Evolutionary conservation across 92 coral and sea anemone species (phyloP).

Genomic region (Bergia puertoricense): DNA sequence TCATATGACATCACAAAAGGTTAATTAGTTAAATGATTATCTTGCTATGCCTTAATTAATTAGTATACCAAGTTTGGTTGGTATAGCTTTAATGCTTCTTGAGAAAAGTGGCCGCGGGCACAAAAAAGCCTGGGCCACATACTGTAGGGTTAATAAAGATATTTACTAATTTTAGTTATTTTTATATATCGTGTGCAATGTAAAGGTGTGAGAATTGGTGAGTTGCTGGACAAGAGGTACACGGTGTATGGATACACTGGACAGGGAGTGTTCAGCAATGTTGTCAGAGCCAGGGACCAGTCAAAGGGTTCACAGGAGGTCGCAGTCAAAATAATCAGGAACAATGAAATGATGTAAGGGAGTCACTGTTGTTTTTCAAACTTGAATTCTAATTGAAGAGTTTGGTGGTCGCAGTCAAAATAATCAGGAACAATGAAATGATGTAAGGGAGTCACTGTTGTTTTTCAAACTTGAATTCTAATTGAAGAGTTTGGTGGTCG

Average conservation of each 20-base stretch:
- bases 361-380: background rate
- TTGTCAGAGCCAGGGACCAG: conserved; percentile 92
- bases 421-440: conserved; percentile 97
- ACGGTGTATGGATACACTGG: conserved; percentile 98
- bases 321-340: conserved; percentile 92
- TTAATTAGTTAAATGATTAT: too few species aligned
- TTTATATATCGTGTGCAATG: background rate
- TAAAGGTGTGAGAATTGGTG: conserved; percentile 92
- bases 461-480: background rate
- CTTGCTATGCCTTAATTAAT: too few species aligned
- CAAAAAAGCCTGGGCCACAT: too few species aligned
- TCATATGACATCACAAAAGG: too few species aligned
- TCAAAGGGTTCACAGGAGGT: conserved; percentile 94
- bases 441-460: conserved; percentile 64
- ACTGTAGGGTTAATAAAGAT: too few species aligned
- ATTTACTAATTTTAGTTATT: background rate
- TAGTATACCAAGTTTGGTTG: too few species aligned
- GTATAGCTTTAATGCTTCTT: too few species aligned
- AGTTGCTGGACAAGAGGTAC: conserved; percentile 92
- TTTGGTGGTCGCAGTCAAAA: conserved; percentile 95
- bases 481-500: too few species aligned
- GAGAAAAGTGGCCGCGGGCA: too few species aligned
- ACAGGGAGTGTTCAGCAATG: conserved; percentile 97
- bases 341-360: conserved; percentile 98
- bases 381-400: background rate